Evolutionary conservation across 2,113 vertebrate genomes (phyloP).

Genomic region (Sterrhoptilus dennistouni): DNA sequence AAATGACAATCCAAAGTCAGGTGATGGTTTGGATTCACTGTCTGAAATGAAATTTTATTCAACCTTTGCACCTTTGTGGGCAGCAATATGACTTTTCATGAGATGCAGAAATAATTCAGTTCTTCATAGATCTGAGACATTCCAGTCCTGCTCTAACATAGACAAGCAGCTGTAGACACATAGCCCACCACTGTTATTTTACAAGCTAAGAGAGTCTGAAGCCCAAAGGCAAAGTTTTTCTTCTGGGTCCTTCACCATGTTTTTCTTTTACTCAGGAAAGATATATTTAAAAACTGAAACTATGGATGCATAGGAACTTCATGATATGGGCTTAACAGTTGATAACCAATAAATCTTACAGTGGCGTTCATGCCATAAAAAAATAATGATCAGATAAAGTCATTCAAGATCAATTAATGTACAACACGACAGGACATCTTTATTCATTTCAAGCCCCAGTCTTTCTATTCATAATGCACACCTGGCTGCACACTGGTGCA

Average conservation of each 20-base stretch:
- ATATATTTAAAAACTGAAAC: not conserved
- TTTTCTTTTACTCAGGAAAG: not conserved
- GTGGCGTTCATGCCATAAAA: not conserved
- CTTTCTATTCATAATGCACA: not conserved
- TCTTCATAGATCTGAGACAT: not conserved
- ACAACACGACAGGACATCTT: not conserved
- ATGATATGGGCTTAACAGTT: not conserved
- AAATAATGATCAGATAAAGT: not conserved
- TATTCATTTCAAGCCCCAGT: not conserved
- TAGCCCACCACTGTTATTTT: not conserved
- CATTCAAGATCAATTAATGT: not conserved
- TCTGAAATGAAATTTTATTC: not conserved
- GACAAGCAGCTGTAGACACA: accelerated
- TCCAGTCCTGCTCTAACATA: not conserved
- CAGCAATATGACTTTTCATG: not conserved
- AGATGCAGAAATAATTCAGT: not conserved
- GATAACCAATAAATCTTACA: not conserved
- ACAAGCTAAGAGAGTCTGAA: not conserved
- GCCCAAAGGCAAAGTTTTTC: not conserved
- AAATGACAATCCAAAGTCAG: not conserved
- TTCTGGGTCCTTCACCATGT: not conserved
- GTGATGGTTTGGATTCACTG: not conserved
- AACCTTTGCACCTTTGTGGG: not conserved
- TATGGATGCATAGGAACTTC: not conserved
- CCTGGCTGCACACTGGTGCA: not conserved